Evolutionary conservation across 1,140 invertebrate species (phyloP), one percentile per base, ranked within the genome.

Genomic region (Scaptomyza graminum): DNA sequence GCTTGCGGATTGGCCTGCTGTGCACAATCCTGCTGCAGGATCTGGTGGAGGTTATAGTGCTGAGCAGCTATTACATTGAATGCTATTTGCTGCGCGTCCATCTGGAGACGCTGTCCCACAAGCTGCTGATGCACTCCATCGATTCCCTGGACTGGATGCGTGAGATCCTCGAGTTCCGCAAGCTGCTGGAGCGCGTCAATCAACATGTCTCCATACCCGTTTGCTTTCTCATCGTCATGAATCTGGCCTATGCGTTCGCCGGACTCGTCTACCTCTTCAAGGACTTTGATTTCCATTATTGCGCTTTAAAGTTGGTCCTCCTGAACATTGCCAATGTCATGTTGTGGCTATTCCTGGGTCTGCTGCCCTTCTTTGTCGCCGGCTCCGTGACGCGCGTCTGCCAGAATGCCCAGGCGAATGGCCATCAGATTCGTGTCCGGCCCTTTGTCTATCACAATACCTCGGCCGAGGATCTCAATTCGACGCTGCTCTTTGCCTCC

Each of bases 401-500:
- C 79, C 93, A 94, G 9, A 94, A 93, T 77, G 94, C 96, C 15
- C 94, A 94, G 91, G 93, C 92, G 46, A 94, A 96, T 66, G 96
- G 96, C 0, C 96, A 96, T 81, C 95, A 96, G 91, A 93, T 96
- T 49, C 93, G 95, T 37, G 94, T 94, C n/a, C 92, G 96, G 22
- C 96, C 96, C 2, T 96, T 96, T 87, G 94, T 96, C 2, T 96
- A 96, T 92, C 95, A 96, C 91, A 94, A 94, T 72, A 95, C 95
- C 25, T 93, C 95, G 1, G 93, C 94, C 44, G 93, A 94, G 76
- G 95, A 96, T 92, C 92, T 97, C 47, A 95, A 95, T 79, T 94
- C 95, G 1, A 94, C 96, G 70, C 92, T 97, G n/a, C 91, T 96
- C 28, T 97, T 95, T 85, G 94, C 96, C 2, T 95, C 95, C 5